Evolutionary conservation across 2,888 invertebrate genomes (phyloP).

Genomic region (Noctua janthina): DNA sequence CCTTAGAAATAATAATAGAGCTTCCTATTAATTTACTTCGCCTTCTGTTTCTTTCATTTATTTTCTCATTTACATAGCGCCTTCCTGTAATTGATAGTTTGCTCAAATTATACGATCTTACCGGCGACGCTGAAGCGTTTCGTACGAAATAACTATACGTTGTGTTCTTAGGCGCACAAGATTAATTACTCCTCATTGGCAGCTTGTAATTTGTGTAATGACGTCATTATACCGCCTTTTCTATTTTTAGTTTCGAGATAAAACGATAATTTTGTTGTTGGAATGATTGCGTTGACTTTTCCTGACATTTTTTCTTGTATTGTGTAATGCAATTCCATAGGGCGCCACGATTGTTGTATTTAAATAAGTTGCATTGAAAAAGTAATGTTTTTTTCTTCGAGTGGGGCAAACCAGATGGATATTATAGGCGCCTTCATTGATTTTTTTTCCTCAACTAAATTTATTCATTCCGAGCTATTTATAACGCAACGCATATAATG

Average conservation of each 20-base stretch:
- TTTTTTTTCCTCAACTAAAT: constrained; percentile 52
- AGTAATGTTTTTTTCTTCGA: constrained; percentile 19
- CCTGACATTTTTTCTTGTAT: background rate
- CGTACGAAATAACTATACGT: constrained; percentile 51
- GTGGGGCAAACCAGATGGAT: constrained; percentile 36
- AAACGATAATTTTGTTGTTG: constrained; percentile 29
- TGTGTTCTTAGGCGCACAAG: constrained; percentile 39
- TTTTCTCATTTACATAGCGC: constrained; percentile 54
- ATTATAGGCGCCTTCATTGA: constrained; percentile 28
- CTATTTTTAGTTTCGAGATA: constrained; percentile 47
- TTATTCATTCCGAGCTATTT: constrained; percentile 52
- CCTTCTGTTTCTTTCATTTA: constrained; percentile 28
- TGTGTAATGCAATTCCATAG: background rate
- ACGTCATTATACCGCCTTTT: constrained; percentile 49
- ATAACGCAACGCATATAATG: constrained; percentile 42
- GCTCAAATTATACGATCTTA: constrained; percentile 54
- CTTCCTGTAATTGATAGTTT: constrained; percentile 55
- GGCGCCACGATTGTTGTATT: constrained; percentile 2
- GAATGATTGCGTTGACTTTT: background rate
- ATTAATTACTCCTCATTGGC: constrained; percentile 59
- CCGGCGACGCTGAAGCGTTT: constrained; percentile 40
- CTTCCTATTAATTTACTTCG: constrained; percentile 34
- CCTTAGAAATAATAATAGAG: constrained; percentile 16
- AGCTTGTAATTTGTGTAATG: constrained; percentile 53
- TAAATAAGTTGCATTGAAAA: constrained; percentile 11